A percentile compares a stretch with the other conserved stretches of the same genome.
Evolutionary conservation across 2,113 vertebrate genomes (phyloP).

Genomic region (Cettia cetti): DNA sequence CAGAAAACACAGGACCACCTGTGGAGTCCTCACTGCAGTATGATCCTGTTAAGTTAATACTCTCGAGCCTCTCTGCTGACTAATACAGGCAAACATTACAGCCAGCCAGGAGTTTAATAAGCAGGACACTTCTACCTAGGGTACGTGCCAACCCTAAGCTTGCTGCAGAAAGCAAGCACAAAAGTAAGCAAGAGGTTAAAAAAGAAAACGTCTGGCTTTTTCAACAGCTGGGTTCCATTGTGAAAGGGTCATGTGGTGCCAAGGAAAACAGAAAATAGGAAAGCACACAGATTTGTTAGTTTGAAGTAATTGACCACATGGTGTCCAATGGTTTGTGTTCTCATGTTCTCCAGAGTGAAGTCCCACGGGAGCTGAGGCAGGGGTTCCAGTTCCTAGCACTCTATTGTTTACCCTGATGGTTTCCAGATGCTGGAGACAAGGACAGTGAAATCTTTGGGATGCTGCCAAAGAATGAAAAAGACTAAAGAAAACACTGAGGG

Average conservation of each 20-base stretch:
- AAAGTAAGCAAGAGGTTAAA: constrained; percentile 67
- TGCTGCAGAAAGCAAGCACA: not conserved
- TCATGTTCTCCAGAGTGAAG: constrained; percentile 79
- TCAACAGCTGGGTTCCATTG: constrained; percentile 78
- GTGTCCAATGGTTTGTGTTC: constrained; percentile 79
- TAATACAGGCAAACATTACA: constrained; percentile 38
- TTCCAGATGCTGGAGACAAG: constrained; percentile 90
- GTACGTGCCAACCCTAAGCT: not conserved
- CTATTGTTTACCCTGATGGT: constrained; percentile 94
- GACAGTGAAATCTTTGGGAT: constrained; percentile 81
- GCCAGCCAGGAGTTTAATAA: constrained; percentile 37
- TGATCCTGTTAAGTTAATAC: constrained; percentile 46
- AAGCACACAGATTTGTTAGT: constrained; percentile 81
- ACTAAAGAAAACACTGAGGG: constrained; percentile 75
- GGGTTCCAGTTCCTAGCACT: constrained; percentile 83
- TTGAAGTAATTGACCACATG: constrained; percentile 84
- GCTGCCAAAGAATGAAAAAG: constrained; percentile 76
- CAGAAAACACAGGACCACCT: constrained; percentile 52
- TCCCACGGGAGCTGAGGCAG: constrained; percentile 82
- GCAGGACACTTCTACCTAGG: not conserved
- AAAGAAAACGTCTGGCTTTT: constrained; percentile 52
- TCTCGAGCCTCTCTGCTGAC: constrained; percentile 40
- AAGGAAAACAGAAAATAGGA: constrained; percentile 84
- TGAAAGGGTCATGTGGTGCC: constrained; percentile 72
- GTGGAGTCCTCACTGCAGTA: not conserved